Evolutionary conservation across 2,113 vertebrate species (phyloP), one percentile per base, ranked within the genome.

Genomic region (Hepsetus odoe): DNA sequence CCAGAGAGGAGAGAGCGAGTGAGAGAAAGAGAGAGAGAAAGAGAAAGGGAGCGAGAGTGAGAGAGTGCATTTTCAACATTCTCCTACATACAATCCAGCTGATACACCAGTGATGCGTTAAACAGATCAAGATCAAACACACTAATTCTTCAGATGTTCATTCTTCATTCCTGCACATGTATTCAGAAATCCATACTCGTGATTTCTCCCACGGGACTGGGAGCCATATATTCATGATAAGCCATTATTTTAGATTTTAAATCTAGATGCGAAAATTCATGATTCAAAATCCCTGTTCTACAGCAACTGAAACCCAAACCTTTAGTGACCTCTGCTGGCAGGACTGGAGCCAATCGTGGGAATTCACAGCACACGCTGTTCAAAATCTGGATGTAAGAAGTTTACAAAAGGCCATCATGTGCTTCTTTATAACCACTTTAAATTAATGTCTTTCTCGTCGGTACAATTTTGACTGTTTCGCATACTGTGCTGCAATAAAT

Each of bases 311-410:
- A 75, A 53, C 55, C 32, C 22, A 38, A 55, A 30, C 20, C 4
- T 33, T 70, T 58, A 72, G 80, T 49, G 74, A 72, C 80, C 67
- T 81, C 80, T 81, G 58, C 58, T 81, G 80, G 74, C 49, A 55
- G 46, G 13, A 62, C 24, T 5, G 22, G 20, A 8, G n/a, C 32
- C 1, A n/a, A n/a, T 1, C 10, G 1, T 20, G 46, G 2, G 44
- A 46, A 46, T 8, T 13, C 46, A 51, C 14, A 38, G 35, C 35
- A 38, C 9, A 49, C 1, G 49, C 20, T 22, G 24, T 13, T 9
- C 7, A 22, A 22, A 55, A n/a, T n/a, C n/a, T n/a, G n/a, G n/a
- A n/a, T n/a, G n/a, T n/a, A n/a, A n/a, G n/a, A n/a, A n/a, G n/a
- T n/a, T n/a, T n/a, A n/a, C n/a, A n/a, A n/a, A n/a, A n/a, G n/a